Evolutionary conservation across 2,888 invertebrate genomes (phyloP).

Genomic region (Tachina lurida): DNA sequence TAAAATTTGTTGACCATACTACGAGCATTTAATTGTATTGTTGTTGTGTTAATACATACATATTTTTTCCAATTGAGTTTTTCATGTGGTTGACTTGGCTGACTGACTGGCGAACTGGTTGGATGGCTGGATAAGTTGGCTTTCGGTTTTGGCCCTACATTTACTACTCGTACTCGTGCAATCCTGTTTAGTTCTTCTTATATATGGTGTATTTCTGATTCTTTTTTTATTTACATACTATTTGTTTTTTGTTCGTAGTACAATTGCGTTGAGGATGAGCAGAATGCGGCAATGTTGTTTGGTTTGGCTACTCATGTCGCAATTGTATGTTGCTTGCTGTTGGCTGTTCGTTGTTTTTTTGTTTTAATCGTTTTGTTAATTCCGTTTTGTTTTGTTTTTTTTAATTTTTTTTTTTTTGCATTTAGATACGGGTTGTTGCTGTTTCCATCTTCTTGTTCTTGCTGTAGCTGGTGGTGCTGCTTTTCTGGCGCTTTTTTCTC

Average conservation of each 20-base stretch:
- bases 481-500: conserved; percentile 69
- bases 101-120: conserved; percentile 26
- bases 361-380: conserved; percentile 36
- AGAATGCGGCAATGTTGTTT: conserved; percentile 56
- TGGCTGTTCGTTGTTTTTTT: conserved; percentile 38
- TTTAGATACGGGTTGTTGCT: conserved; percentile 28
- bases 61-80: conserved; percentile 43
- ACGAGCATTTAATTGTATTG: conserved; percentile 4
- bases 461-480: conserved; percentile 41
- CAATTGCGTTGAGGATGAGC: conserved; percentile 39
- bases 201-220: conserved; percentile 35
- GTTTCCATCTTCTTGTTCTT: conserved; percentile 23
- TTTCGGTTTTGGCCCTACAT: conserved; percentile 47
- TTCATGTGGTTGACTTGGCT: conserved; percentile 53
- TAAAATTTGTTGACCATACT: conserved; percentile 78
- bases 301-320: conserved; percentile 14
- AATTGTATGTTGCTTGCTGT: conserved; percentile 36
- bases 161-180: conserved; percentile 35
- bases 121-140: conserved; percentile 23
- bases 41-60: background rate
- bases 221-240: background rate
- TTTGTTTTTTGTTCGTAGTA: conserved; percentile 10
- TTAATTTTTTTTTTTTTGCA: conserved; percentile 1
- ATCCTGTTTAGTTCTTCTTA: conserved; percentile 63
- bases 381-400: conserved; percentile 19